Conservation (phyloP, 2,113 vertebrate genomes). For the Nycticryphes semicollaris region DNA sequence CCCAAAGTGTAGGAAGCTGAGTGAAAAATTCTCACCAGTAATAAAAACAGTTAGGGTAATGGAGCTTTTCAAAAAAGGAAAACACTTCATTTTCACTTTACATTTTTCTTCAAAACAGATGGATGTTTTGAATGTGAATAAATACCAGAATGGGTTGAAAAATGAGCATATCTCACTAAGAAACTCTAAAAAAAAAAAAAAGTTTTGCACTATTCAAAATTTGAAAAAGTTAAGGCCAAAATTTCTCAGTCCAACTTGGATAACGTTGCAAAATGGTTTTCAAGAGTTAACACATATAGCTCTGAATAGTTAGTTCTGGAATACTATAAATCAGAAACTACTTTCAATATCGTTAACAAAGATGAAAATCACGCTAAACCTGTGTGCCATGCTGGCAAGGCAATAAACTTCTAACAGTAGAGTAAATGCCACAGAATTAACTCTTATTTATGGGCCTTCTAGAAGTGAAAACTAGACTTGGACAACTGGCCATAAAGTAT, state of each 20-base stretch:
- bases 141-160: slow-evolving; percentile 8
- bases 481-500: background rate
- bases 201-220: background rate
- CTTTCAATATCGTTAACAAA: background rate
- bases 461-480: background rate
- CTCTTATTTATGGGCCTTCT: background rate
- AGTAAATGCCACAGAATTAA: background rate
- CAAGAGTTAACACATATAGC: background rate
- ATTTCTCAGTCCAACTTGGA: background rate
- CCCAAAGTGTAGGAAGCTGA: slow-evolving; percentile 28
- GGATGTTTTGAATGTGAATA: slow-evolving; percentile 21
- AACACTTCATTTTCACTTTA: slow-evolving; percentile 39
- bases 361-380: background rate
- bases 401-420: background rate
- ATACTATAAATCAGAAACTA: background rate
- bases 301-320: background rate
- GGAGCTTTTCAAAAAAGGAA: slow-evolving; percentile 48
- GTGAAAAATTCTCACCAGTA: slow-evolving; percentile 52
- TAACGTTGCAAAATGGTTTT: background rate
- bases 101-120: slow-evolving; percentile 47
- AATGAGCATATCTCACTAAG: background rate
- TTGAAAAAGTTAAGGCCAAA: background rate
- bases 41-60: slow-evolving; percentile 48
- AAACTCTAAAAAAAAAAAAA: background rate
- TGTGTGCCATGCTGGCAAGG: background rate